These are phyloP conservation scores for Brachymystax lenok DNA, from an alignment of 2,797 vertebrate genomes.

Conservation along the genomic window DNA sequence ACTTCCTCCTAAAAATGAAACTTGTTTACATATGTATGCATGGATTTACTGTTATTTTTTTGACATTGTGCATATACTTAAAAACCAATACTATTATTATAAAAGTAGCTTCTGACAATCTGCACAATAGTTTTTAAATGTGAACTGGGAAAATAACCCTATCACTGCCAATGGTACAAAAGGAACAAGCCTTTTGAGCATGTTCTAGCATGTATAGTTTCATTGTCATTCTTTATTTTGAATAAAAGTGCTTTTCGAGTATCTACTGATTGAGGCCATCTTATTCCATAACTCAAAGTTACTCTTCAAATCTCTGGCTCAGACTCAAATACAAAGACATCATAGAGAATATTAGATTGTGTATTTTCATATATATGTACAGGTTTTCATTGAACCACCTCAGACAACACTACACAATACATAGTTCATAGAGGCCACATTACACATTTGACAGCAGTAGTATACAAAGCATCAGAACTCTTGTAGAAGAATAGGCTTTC, in stretches of 20 bases:
- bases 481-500: slow-evolving; percentile 80
- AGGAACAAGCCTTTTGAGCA: background rate
- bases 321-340: background rate
- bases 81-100: no score
- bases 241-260: background rate
- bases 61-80: no score
- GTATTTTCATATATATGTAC: slow-evolving; percentile 80
- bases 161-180: background rate
- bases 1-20: no score
- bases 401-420: slow-evolving; percentile 76
- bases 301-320: background rate
- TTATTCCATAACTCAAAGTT: background rate
- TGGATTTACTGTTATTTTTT: no score
- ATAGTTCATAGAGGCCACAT: slow-evolving; percentile 72
- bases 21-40: no score
- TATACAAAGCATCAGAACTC: slow-evolving; percentile 71
- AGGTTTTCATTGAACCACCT: slow-evolving; percentile 71
- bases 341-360: slow-evolving; percentile 54
- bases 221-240: background rate
- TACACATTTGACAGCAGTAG: slow-evolving; percentile 72
- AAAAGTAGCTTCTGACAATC: no score
- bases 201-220: background rate
- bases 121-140: background rate
- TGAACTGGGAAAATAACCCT: background rate
- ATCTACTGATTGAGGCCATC: background rate